A percentile compares a stretch with the other conserved stretches of the same genome.
Evolutionary conservation across 53 echinoderm and acorn worm genomes (phyloP).

Genomic region (Luidia sarsii): DNA sequence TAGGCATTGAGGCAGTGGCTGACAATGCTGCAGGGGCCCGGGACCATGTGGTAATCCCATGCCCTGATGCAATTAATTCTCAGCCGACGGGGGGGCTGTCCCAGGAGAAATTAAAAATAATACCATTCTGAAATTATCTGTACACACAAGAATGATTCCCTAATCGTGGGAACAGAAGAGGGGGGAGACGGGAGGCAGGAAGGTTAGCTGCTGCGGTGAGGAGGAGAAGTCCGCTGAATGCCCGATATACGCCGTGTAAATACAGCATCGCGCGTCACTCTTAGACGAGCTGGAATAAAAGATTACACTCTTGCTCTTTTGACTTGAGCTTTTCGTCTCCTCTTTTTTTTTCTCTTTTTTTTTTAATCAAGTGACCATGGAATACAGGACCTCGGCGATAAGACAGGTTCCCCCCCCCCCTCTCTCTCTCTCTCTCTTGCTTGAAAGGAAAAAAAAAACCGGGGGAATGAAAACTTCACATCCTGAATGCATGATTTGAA

Average conservation of each 20-base stretch:
- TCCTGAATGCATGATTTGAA: slow-evolving; percentile 36
- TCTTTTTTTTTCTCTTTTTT: neutral
- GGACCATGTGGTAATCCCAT: slow-evolving; percentile 42
- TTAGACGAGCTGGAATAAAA: slow-evolving; percentile 6
- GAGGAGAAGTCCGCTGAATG: too few species aligned
- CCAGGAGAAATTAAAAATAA: slow-evolving; percentile 54
- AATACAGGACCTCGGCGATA: too few species aligned
- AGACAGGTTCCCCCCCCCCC: neutral
- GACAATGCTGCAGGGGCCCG: too few species aligned
- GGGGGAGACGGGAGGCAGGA: neutral
- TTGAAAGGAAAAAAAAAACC: neutral
- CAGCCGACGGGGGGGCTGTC: slow-evolving; percentile 13
- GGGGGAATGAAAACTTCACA: neutral
- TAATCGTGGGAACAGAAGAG: slow-evolving; percentile 21
- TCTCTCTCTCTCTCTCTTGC: too few species aligned
- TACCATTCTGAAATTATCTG: slow-evolving; percentile 54
- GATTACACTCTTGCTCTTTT: slow-evolving; percentile 31
- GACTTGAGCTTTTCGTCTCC: too few species aligned
- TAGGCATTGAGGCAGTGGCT: neutral
- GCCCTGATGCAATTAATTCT: slow-evolving; percentile 51
- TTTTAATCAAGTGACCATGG: slow-evolving; percentile 39
- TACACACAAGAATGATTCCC: slow-evolving; percentile 50
- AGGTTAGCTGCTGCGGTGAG: too few species aligned
- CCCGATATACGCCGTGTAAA: slow-evolving; percentile 9
- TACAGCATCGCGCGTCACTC: slow-evolving; percentile 14